Evolutionary conservation across 2,797 vertebrate genomes (phyloP), one percentile per base, ranked within the genome.

Genomic region (Garrulus glandarius): DNA sequence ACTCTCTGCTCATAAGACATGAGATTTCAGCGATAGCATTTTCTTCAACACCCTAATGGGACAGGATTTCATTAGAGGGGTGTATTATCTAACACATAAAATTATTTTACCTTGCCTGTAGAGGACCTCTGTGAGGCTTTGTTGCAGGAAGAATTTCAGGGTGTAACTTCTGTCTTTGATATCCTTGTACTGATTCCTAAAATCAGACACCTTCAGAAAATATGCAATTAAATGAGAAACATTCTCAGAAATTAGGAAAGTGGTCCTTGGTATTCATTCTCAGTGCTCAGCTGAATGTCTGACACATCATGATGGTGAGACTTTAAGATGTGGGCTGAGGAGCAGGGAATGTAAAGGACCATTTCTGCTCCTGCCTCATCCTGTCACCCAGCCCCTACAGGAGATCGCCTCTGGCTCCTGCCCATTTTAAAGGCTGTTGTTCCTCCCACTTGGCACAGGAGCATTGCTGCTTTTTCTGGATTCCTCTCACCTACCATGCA

Each of bases 401-500:
- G 26, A 64, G 23, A 22, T 27, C n/a, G 83, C 18, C 56, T 46
- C n/a, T 1, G 3, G 27, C 20, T 90, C 44, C 84, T 56, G 30
- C 15, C 44, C 13, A 1, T 65, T 64, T 43, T 18, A 36, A 67
- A 79, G 22, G 29, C 46, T 69, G 24, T 44, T 5, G 1, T 72
- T 23, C 30, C 77, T 56, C 34, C 43, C 37, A 17, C 50, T 61
- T 1, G 1, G 59, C 43, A 26, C 24, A 36, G 22, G 26, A 52
- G 5, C 15, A 17, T 7, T 36, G 29, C 53, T 67, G 34, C 36
- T 44, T 36, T 52, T 14, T 55, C 81, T 82, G 82, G 24, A 29
- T 77, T 77, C 1, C 0, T 44, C 65, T 44, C 53, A 49, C 17
- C 27, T 3, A 2, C 20, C 6, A 0, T 3, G 3, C 15, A 78